Base-by-base conservation (phyloP, 2,888 invertebrate species). In the Lasius fuliginosus region DNA sequence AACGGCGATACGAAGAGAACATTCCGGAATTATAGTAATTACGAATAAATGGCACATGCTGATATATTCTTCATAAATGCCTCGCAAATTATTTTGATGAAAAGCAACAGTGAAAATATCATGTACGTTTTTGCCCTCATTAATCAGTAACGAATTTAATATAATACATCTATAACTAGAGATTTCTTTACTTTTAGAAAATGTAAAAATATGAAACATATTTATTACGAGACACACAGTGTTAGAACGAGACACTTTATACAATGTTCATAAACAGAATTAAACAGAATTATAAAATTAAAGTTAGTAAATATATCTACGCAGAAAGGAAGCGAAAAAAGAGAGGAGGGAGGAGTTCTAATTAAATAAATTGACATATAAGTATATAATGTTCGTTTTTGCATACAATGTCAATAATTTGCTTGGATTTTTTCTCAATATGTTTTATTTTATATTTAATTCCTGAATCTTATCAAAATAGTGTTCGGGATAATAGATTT, bases 401-500 rank as follows among this genome's bases (percentile, higher is more conserved):
- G 15, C 0, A 33, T 11, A n/a, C 12, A 4, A 15, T 30, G n/a
- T 0, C 3, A 46, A 46, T 46, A 23, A 56, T 27, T 40, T 58
- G 9, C 56, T 36, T 71, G 18, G 18, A 30, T 27, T 65, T 65
- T 49, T 27, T 15, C 15, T 9, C 33, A 33, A 83, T 56, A 58
- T 58, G 12, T 86, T 89, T 86, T 71, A 64, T 62, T 85, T 85
- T 87, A 85, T 85, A 81, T 85, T 90, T 90, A 88, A 89, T 86
- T 89, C 89, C 75, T 79, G 60, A 85, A 85, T 81, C 87, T 89
- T 76, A 87, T 87, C 82, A 87, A 89, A 88, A 90, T 92, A 91
- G 91, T 92, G 92, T 92, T 93, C 90, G 91, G 91, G 90, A 90
- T 90, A 93, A 93, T 94, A 92, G 93, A 94, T 93, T 89, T 90